Evolutionary conservation across 30 jellyfish, hydroid and myxozoan genomes (phyloP).

Genomic region (Pelagia noctiluca): DNA sequence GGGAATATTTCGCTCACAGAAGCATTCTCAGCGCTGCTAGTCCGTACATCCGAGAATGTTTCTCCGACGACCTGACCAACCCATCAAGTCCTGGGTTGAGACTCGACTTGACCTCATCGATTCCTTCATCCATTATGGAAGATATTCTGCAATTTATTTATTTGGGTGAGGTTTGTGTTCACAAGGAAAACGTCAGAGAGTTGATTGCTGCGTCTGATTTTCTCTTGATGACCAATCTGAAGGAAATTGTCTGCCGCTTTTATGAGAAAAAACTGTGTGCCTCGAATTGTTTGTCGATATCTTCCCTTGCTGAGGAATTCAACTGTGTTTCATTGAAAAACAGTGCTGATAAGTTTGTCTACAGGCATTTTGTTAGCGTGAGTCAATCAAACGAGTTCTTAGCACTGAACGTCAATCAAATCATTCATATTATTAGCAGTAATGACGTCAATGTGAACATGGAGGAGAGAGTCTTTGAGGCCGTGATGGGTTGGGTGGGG

Average conservation of each 20-base stretch:
- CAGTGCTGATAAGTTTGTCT: constrained; percentile 86
- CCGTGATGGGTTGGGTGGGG: constrained; percentile 87
- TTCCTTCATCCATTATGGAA: constrained; percentile 74
- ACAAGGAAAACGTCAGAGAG: constrained; percentile 85
- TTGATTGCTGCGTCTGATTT: constrained; percentile 93
- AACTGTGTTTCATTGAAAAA: constrained; percentile 78
- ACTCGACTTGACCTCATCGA: constrained; percentile 37
- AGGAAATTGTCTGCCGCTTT: constrained; percentile 92
- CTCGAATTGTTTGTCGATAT: constrained; percentile 92
- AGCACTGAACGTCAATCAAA: constrained; percentile 71
- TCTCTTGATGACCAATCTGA: constrained; percentile 79
- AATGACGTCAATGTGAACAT: constrained; percentile 73
- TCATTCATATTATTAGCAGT: constrained; percentile 65
- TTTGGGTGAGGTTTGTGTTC: constrained; percentile 92
- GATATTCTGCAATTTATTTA: constrained; percentile 91
- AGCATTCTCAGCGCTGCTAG: constrained; percentile 96
- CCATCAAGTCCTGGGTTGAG: constrained; percentile 81
- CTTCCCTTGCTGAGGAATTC: constrained; percentile 96
- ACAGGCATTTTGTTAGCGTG: constrained; percentile 83
- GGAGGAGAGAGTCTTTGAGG: constrained; percentile 85
- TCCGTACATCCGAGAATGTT: constrained; percentile 77
- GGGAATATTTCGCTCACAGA: constrained; percentile 93
- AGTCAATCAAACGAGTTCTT: constrained; percentile 91
- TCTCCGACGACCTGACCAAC: constrained; percentile 51
- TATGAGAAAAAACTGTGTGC: constrained; percentile 91